Base-by-base conservation (phyloP, 2,888 invertebrate genomes). In the Noctua janthe region DNA sequence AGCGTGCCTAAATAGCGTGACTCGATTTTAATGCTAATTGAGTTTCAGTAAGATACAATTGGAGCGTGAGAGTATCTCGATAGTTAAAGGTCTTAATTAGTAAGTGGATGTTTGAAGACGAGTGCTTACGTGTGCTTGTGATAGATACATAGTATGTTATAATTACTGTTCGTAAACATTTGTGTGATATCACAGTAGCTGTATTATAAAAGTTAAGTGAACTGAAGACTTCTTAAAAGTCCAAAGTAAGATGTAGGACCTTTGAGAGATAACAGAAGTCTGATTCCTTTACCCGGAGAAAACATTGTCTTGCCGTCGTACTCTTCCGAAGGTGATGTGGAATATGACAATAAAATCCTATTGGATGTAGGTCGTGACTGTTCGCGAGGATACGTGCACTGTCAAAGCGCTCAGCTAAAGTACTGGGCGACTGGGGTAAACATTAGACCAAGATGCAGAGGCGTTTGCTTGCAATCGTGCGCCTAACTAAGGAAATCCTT, bases 51-150 rank as follows among this genome's bases (percentile, higher is more conserved):
- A 87, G 78, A 79, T 85, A 88, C 88, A 94, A 94, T 89, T 93
- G 91, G 94, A 93, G 92, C 95, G 94, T 95, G 94, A 92, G 94
- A 95, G 90, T 86, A 80, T 87, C 76, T 87, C 78, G 73, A 87
- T 80, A 71, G 69, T 83, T 85, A 88, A 85, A 87, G 82, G 80
- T 87, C 82, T 84, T 89, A 90, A 92, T 92, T 92, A 92, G 88
- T 85, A 87, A 71, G 81, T 88, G 66, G 72, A 73, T 79, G 80
- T 83, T 87, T 49, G 76, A 76, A 83, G 76, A 80, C 81, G 67
- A 73, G 81, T 78, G 83, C 74, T 85, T 83, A 80, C 69, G 74
- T 82, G 83, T 79, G 71, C 73, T 80, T 82, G 69, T 74, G 77
- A 83, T 78, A 82, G 20, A 75, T 67, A 10, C 59, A 23, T 74